Evolutionary conservation across 2,888 invertebrate species (phyloP), one percentile per base, ranked within the genome.

Genomic region (Autographa pulchrina): DNA sequence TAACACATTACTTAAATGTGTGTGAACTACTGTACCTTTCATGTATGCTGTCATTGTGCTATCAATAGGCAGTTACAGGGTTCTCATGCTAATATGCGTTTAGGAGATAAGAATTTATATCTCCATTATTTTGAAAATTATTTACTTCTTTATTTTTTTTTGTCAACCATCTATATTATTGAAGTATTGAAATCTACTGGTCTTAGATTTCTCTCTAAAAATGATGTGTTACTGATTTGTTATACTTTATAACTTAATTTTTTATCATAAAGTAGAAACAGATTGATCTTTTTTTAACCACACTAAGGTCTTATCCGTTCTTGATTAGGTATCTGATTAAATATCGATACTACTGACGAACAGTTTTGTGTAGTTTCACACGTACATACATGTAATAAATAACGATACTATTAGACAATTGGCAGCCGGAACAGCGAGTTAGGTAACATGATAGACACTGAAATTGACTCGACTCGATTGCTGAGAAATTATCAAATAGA

Each of bases 31-130:
- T 63, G 16, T 9, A 62, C 62, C 13, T 41, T 35, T 65, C 18
- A 35, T 62, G 41, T 75, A 38, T 32, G 62, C 70, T 48, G 48
- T 62, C 60, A 74, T 77, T 80, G 66, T 65, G 56, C 18, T 74
- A 74, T 62, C 59, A 74, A 82, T 78, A 11, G 61, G 61, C 48
- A 82, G 61, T 74, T 78, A 68, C 65, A 14, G 52, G 9, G 61
- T 78, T 78, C 78, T 65, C 78, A 78, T 70, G 11, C 70, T 65
- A 68, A 70, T 68, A 70, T 63, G 25, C 74, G 69, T 74, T 77
- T 78, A 65, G 41, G 41, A 71, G 69, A 80, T 80, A 80, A 80
- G 63, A n/a, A 70, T 80, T 70, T 63, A 82, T 68, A 52, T 58
- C 58, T 66, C n/a, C 18, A 60, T 72, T 78, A 81, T 72, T 72